Evolutionary conservation across 2,113 vertebrate species (phyloP), one percentile per base, ranked within the genome.

Genomic region (Chaetorhynchus papuensis): DNA sequence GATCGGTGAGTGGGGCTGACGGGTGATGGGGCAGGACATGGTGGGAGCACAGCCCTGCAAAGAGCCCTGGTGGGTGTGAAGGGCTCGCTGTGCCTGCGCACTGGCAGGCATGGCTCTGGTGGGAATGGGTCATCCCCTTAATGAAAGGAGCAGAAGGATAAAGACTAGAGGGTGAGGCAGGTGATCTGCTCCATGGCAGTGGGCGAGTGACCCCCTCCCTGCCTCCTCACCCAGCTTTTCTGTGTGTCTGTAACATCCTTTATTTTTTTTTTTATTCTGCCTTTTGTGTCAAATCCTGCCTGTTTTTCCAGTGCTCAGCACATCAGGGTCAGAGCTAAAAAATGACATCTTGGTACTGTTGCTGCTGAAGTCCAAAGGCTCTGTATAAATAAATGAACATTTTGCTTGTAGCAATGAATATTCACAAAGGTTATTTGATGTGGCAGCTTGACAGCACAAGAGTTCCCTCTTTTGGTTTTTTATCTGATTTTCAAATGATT

Each of bases 1-100:
- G 97, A 99, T 99, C 1, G 99, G 99, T 99, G 97, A 98, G 98
- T 95, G 56, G 56, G 45, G 41, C 10, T 0, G 0, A 0, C 1
- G 19, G 13, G 15, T 19, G 35, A 5, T 15, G 50, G 63, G 3
- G 3, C 12, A 30, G 71, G 57, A 15, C 4, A 0, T 2, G 10
- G 42, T 13, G 41, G 54, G 19, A 31, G 35, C 41, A 14, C 0
- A 1, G 6, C 24, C 65, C 26, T 70, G 78, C 37, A 27, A 31
- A 74, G 22, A 27, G 20, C 22, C 4, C 22, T 20, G 63, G 35
- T 39, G 6, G 5, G 16, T 23, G 17, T 13, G 31, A 66, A 59
- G 47, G 45, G 52, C 27, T 72, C 3, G 0, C 37, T 89, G 53
- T n/a, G 41, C 26, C 57, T 60, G 37, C 33, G 21, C 30, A 14